Percentiles rank a stretch among this genome's conserved stretches.
These are phyloP conservation scores for Limenitis arthemis DNA, from an alignment of 2,888 invertebrate species.

Conservation along the genomic window DNA sequence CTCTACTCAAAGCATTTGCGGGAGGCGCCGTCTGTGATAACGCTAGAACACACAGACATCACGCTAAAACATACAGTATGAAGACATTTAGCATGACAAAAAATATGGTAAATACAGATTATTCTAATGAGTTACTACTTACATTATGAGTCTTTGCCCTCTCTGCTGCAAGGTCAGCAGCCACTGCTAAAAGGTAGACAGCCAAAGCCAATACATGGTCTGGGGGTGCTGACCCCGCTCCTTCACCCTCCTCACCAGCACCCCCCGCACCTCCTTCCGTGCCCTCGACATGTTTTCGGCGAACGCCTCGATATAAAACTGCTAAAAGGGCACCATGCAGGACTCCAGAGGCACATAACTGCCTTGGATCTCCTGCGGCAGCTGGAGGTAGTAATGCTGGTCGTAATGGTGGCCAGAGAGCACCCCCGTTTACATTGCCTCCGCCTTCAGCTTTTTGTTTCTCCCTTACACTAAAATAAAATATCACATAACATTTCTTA, in stretches of 20 bases:
- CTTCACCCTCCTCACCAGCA: constrained; percentile 55
- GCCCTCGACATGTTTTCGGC: constrained; percentile 50
- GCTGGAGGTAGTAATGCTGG: constrained; percentile 34
- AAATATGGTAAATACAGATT: too few relatives aligned
- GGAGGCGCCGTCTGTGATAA: constrained; percentile 83
- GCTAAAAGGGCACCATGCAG: constrained; percentile 77
- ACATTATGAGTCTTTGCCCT: constrained; percentile 35
- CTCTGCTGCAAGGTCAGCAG: constrained; percentile 69
- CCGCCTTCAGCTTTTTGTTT: constrained; percentile 42
- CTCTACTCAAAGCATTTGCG: constrained; percentile 75
- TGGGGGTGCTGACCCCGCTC: constrained; percentile 72
- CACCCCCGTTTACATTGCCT: constrained; percentile 23
- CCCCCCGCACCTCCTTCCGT: constrained; percentile 77
- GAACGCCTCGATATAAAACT: constrained; percentile 88
- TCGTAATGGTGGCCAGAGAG: constrained; percentile 62
- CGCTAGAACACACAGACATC: constrained; percentile 71
- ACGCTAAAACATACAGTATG: constrained; percentile 24
- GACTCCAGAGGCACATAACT: constrained; percentile 51
- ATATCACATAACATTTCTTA: background rate
- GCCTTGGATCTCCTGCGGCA: constrained; percentile 54
- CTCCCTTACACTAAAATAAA: constrained; percentile 44
- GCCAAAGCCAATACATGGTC: constrained; percentile 92
- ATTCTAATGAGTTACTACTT: constrained; percentile 1
- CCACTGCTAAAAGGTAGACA: constrained; percentile 89
- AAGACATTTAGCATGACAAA: too few relatives aligned